Evolutionary conservation across 1,140 invertebrate species (phyloP).

Genomic region (Zophobas morio): DNA sequence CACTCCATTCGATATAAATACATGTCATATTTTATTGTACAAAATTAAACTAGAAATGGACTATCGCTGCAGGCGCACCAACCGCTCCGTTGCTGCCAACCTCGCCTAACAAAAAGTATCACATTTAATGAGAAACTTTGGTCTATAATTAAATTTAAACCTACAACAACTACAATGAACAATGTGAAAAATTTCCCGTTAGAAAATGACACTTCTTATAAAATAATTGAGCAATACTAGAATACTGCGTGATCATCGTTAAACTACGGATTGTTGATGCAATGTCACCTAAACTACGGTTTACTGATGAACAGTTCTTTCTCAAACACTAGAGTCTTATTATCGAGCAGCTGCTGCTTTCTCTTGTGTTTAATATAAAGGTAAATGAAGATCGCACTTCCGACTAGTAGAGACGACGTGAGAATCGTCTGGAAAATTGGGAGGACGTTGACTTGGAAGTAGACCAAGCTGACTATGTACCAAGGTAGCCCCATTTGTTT

Average conservation of each 20-base stretch:
- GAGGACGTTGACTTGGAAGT: conserved; percentile 69
- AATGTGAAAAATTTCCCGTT: conserved; percentile 12
- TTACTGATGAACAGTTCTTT: conserved; percentile 22
- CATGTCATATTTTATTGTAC: background rate
- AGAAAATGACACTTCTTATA: conserved; percentile 39
- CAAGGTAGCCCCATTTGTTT: conserved; percentile 73
- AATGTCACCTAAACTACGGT: conserved; percentile 6
- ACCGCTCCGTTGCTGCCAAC: conserved; percentile 1
- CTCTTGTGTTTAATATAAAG: conserved; percentile 19
- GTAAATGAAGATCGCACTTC: conserved; percentile 17
- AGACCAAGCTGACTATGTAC: conserved; percentile 69
- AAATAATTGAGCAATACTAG: conserved; percentile 35
- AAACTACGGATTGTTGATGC: conserved; percentile 13
- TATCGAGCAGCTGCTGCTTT: conserved; percentile 13
- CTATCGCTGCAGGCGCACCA: conserved; percentile 11
- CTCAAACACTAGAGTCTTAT: conserved; percentile 22
- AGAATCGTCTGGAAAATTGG: conserved; percentile 59
- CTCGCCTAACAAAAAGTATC: conserved; percentile 24
- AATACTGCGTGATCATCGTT: conserved; percentile 10
- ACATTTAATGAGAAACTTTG: conserved; percentile 42
- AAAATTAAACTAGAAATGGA: conserved; percentile 1
- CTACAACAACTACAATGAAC: too few species aligned
- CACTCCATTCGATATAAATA: background rate
- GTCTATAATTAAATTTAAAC: background rate
- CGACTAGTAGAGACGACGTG: conserved; percentile 1